phyloP scores from a whole-genome alignment of 2,113 vertebrate genomes.

The Antechinus stuartii region DNA sequence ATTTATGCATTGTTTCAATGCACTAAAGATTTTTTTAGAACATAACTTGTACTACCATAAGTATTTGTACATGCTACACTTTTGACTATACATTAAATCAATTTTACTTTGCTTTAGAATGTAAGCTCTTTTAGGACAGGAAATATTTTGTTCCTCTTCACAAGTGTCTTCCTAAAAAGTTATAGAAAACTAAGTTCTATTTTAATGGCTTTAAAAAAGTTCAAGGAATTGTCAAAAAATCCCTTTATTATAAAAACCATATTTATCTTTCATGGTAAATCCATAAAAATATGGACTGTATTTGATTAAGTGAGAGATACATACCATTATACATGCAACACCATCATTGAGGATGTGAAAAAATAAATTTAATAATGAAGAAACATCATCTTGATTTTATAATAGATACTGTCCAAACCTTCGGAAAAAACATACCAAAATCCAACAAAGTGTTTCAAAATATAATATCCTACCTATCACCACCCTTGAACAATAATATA shows the following conservation, averaged over 20 bases:
- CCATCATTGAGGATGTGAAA: neutral
- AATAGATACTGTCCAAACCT: neutral
- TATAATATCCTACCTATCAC: neutral
- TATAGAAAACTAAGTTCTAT: too few relatives aligned
- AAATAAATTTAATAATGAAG: neutral
- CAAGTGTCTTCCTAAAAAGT: too few relatives aligned
- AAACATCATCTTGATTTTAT: neutral
- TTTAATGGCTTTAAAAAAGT: too few relatives aligned
- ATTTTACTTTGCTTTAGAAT: neutral
- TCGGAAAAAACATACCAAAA: neutral
- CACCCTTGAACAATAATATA: neutral
- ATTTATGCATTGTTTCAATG: neutral
- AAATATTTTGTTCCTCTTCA: too few relatives aligned
- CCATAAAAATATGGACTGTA: too few relatives aligned
- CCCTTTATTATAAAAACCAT: too few relatives aligned
- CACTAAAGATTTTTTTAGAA: neutral
- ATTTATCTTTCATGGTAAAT: too few relatives aligned
- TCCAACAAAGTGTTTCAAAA: neutral
- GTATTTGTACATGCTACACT: neutral
- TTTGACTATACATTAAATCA: neutral
- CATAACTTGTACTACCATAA: neutral
- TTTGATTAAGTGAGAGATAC: neutral
- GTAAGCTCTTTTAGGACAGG: neutral
- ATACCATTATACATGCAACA: neutral
- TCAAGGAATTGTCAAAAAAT: too few relatives aligned